These are phyloP conservation scores for Enoplosus armatus DNA, from an alignment of 2,797 vertebrate genomes.

Conservation along the genomic window DNA sequence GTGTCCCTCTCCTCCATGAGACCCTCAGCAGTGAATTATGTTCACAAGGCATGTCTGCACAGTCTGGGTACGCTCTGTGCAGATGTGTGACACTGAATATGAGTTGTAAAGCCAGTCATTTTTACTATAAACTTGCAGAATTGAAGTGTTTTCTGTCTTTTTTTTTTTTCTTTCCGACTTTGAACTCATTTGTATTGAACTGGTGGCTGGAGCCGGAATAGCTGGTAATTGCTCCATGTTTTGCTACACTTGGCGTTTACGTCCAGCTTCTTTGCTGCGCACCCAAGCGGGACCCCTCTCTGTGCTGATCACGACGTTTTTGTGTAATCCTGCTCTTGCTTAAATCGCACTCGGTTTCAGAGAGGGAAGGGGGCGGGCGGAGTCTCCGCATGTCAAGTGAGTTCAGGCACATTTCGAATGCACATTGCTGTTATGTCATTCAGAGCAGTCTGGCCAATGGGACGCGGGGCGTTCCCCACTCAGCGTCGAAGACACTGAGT, in stretches of 20 bases:
- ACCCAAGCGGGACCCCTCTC: rapidly evolving
- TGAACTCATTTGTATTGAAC: not conserved
- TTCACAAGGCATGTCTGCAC: not conserved
- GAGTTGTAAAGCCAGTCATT: not conserved
- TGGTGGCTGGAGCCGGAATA: not conserved
- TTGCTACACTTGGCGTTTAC: not conserved
- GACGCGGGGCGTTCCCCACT: constrained; percentile 66
- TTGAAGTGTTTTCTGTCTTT: not conserved
- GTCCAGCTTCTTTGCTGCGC: not conserved
- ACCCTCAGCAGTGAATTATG: constrained; percentile 1
- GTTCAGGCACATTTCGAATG: not conserved
- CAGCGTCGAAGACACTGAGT: constrained; percentile 2
- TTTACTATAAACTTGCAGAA: not conserved
- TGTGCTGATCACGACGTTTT: not conserved
- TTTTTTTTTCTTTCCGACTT: no score
- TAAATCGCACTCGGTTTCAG: not conserved
- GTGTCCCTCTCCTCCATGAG: not conserved
- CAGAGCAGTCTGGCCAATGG: constrained; percentile 70
- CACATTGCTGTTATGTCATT: constrained; percentile 46
- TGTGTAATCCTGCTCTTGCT: not conserved
- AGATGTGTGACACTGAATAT: not conserved
- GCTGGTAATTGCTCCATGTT: not conserved
- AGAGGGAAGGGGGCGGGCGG: no score
- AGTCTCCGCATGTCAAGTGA: not conserved
- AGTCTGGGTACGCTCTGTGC: not conserved